A percentile compares a stretch with the other conserved stretches of the same genome.
Conservation (phyloP, 2,888 invertebrate species). For the Cecidostiba fungosa region DNA sequence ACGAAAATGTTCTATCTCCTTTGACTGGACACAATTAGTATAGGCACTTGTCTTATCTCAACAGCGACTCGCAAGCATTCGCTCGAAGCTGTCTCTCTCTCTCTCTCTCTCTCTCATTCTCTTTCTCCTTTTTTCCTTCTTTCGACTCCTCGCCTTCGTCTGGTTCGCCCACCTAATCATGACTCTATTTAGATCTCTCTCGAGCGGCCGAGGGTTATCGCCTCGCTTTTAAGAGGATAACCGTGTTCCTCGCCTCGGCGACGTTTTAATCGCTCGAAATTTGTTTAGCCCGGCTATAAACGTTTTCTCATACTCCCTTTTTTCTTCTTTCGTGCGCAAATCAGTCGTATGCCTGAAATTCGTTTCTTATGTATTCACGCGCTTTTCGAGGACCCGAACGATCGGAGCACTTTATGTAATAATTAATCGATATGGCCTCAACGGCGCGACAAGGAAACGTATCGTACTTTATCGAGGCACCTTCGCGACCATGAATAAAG, state of each 20-base stretch:
- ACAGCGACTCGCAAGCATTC: conserved; percentile 61
- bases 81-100: conserved; percentile 36
- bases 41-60: conserved; percentile 68
- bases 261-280: conserved; percentile 78
- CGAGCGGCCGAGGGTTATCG: conserved; percentile 62
- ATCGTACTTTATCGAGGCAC: conserved; percentile 14
- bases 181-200: conserved; percentile 78
- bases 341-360: conserved; percentile 16
- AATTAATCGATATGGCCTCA: conserved; percentile 23
- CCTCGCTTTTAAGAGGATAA: conserved; percentile 79
- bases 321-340: conserved; percentile 52
- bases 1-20: conserved; percentile 62
- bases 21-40: conserved; percentile 66
- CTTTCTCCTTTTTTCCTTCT: conserved; percentile 32
- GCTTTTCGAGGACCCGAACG: neutral
- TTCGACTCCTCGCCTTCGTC: conserved; percentile 32
- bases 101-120: conserved; percentile 23
- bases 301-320: conserved; percentile 63
- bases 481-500: neutral
- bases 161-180: conserved; percentile 74
- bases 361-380: neutral
- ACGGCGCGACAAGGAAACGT: neutral
- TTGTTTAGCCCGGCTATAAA: conserved; percentile 72
- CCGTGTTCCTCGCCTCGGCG: conserved; percentile 76
- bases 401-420: conserved; percentile 23